These are phyloP conservation scores for Xenus cinereus DNA, from an alignment of 2,113 vertebrate species.

Conservation along the genomic window DNA sequence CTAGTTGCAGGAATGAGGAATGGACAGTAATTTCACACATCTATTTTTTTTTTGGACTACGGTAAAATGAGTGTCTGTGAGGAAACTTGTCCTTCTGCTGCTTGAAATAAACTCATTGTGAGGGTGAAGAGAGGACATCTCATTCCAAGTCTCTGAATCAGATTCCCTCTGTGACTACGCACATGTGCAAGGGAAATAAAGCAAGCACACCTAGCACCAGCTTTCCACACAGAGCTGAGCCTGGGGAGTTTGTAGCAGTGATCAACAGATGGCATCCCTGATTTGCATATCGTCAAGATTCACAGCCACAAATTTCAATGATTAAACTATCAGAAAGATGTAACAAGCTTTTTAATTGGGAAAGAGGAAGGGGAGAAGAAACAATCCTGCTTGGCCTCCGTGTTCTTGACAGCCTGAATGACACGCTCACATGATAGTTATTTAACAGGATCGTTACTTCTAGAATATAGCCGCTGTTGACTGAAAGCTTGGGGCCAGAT, in stretches of 20 bases:
- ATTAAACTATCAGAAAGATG: conserved; percentile 32
- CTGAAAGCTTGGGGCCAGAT: background rate
- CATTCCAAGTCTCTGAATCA: background rate
- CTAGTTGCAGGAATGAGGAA: background rate
- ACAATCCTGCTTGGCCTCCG: background rate
- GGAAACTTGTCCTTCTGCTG: background rate
- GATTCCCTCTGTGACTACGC: background rate
- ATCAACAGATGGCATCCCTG: background rate
- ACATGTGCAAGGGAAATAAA: background rate
- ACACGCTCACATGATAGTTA: background rate
- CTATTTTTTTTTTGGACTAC: background rate
- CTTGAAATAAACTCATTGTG: background rate
- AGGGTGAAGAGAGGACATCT: background rate
- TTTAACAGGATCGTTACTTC: background rate
- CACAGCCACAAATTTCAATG: background rate
- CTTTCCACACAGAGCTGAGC: background rate
- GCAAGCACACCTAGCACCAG: background rate
- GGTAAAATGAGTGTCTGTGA: background rate
- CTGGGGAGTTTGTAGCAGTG: background rate
- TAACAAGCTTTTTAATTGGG: conserved; percentile 2
- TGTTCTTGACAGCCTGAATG: background rate
- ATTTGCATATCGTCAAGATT: conserved; percentile 18
- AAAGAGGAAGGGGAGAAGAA: conserved; percentile 5
- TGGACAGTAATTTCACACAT: background rate
- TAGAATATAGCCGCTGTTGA: background rate